These are phyloP conservation scores for Ditula angustiorana DNA, from an alignment of 2,888 invertebrate genomes.

Conservation along the genomic window DNA sequence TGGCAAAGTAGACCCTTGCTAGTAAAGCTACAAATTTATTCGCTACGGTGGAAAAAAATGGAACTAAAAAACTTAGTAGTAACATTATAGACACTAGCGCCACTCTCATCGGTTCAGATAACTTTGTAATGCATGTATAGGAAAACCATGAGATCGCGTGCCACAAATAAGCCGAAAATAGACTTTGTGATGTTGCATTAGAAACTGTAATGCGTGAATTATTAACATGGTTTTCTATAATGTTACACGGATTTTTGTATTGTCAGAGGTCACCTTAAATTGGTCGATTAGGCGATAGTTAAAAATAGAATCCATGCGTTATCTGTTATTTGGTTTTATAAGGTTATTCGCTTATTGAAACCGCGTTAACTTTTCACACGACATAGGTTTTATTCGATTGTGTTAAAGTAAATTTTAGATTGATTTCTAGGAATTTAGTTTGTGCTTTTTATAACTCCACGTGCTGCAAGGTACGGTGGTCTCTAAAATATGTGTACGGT, in stretches of 20 bases:
- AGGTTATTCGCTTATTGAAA: slow-evolving; percentile 30
- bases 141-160: not conserved
- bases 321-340: slow-evolving; percentile 33
- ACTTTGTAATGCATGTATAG: not conserved
- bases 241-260: slow-evolving; percentile 1
- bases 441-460: not conserved
- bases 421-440: not conserved
- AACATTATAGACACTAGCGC: not conserved
- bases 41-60: not conserved
- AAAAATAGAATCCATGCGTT: slow-evolving; percentile 36
- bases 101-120: not conserved
- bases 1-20: slow-evolving; percentile 7
- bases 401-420: not conserved
- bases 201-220: not conserved
- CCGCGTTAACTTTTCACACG: not conserved
- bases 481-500: not conserved
- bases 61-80: slow-evolving; percentile 2
- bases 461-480: slow-evolving; percentile 3
- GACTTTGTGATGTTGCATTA: not conserved
- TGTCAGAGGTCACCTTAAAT: slow-evolving; percentile 26
- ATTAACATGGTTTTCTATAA: not conserved
- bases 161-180: not conserved
- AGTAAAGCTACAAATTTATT: not conserved
- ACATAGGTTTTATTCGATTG: not conserved
- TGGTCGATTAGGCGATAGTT: slow-evolving; percentile 24